These are phyloP conservation scores for Eilema depressum DNA, from an alignment of 2,888 invertebrate genomes.

Conservation along the genomic window DNA sequence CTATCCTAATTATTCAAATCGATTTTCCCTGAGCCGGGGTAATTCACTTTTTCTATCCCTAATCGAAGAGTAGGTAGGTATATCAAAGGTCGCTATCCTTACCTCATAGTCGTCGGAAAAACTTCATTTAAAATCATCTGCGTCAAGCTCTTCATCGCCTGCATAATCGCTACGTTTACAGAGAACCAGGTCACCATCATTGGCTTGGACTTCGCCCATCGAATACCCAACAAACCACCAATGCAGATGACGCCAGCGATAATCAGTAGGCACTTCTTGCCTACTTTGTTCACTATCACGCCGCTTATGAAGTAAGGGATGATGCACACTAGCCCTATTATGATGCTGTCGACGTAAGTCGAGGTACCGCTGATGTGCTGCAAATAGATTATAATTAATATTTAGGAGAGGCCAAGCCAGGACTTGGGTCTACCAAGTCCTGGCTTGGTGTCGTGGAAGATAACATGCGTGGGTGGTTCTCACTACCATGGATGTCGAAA, in stretches of 20 bases:
- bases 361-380: slow-evolving; percentile 48
- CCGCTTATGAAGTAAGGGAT: slow-evolving; percentile 59
- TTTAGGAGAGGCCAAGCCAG: no score
- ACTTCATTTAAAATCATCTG: slow-evolving; percentile 63
- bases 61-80: no score
- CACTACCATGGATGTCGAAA: no score
- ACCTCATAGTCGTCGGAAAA: slow-evolving; percentile 70
- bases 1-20: no score
- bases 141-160: slow-evolving; percentile 62
- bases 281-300: slow-evolving; percentile 53
- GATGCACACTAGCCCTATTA: slow-evolving; percentile 56
- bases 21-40: no score
- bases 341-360: slow-evolving; percentile 59
- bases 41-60: no score
- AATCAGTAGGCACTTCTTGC: slow-evolving; percentile 64
- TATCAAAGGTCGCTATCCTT: slow-evolving; percentile 13
- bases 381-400: not conserved
- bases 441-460: no score
- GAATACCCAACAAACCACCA: slow-evolving; percentile 55
- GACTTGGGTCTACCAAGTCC: no score
- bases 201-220: slow-evolving; percentile 63
- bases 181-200: slow-evolving; percentile 68
- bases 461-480: no score
- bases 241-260: slow-evolving; percentile 52
- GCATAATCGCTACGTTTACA: slow-evolving; percentile 59